phyloP scores from a whole-genome alignment of 1,140 invertebrate species.

The Mercenaria mercenaria region DNA sequence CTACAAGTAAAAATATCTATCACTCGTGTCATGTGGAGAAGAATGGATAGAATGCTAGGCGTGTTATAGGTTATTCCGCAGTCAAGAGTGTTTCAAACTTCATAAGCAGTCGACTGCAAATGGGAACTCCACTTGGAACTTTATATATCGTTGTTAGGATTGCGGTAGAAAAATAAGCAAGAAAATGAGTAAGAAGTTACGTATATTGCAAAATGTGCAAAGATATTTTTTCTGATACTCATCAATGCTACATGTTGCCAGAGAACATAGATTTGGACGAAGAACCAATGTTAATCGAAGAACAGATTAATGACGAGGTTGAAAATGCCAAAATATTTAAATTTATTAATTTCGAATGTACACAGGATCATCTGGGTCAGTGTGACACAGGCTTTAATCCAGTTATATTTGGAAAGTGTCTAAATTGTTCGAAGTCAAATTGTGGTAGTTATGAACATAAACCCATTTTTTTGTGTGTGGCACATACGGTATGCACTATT shows the following conservation, averaged over 20 bases:
- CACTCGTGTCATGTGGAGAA: not conserved
- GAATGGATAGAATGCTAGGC: constrained; percentile 1
- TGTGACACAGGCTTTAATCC: not conserved
- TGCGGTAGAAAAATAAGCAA: constrained; percentile 47
- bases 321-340: not conserved
- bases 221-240: not conserved
- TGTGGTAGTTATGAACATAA: not conserved
- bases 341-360: not conserved
- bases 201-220: constrained; percentile 7
- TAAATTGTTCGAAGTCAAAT: not conserved
- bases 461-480: not conserved
- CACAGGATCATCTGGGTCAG: not conserved
- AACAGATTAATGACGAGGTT: not conserved
- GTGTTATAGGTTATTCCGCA: not conserved
- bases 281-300: constrained; percentile 15
- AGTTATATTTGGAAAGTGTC: constrained; percentile 23
- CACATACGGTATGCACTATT: too few relatives aligned
- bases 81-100: not conserved
- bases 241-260: constrained; percentile 26
- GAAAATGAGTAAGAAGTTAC: not conserved
- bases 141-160: not conserved
- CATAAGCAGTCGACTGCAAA: not conserved
- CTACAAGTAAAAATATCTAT: not conserved
- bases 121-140: not conserved
- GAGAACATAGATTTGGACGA: too few relatives aligned